These are phyloP conservation scores for Limenitis camilla DNA, from an alignment of 2,888 invertebrate species.

Conservation along the genomic window DNA sequence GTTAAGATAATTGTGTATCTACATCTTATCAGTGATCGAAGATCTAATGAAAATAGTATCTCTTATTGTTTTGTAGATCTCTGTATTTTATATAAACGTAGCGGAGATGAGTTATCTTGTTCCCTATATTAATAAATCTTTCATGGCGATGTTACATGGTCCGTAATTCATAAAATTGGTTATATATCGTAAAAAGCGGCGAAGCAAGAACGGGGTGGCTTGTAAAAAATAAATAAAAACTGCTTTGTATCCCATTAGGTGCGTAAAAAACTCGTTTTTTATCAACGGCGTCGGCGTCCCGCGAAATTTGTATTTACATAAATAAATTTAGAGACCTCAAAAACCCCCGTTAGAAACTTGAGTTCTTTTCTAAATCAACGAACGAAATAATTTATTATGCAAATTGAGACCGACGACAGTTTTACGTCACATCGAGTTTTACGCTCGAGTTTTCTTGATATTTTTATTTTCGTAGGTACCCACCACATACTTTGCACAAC, in stretches of 20 bases:
- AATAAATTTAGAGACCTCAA: constrained; percentile 28
- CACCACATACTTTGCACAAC: constrained; percentile 4
- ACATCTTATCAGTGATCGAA: too few species aligned
- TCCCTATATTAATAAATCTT: background rate
- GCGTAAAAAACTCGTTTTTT: constrained; percentile 12
- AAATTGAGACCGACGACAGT: constrained; percentile 30
- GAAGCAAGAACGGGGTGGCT: background rate
- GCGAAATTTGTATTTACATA: constrained; percentile 29
- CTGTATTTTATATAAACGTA: background rate
- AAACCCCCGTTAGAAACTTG: constrained; percentile 24
- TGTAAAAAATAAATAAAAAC: constrained; percentile 16
- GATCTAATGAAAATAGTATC: too few species aligned
- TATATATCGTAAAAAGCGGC: constrained; percentile 6
- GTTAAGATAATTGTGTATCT: too few species aligned
- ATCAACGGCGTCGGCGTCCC: constrained; percentile 13
- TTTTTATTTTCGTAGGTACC: constrained; percentile 15
- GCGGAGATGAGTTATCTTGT: background rate
- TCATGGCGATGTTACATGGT: background rate
- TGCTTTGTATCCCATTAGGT: constrained; percentile 12
- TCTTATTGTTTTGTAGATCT: too few species aligned
- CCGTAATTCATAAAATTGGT: constrained; percentile 1
- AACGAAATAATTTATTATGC: constrained; percentile 32
- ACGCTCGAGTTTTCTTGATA: constrained; percentile 26
- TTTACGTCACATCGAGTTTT: constrained; percentile 29
- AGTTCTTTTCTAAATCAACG: constrained; percentile 32